Base-by-base conservation (phyloP, 2,888 invertebrate species). In the Caenorhabditis drosophilae region DNA sequence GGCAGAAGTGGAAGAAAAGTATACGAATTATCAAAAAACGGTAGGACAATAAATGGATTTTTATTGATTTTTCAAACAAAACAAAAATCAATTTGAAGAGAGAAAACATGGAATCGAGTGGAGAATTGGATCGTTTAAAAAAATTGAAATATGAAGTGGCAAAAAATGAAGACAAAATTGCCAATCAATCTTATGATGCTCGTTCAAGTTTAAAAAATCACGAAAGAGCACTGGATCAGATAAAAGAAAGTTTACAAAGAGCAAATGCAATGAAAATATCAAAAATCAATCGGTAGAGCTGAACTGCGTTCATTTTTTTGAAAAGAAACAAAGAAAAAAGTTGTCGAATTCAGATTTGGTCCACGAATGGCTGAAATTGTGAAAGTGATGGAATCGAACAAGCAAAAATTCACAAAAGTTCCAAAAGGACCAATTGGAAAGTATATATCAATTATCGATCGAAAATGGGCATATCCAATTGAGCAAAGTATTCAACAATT, bases 391-490 rank as follows among this genome's bases (percentile, higher is more conserved):
- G 34, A 67, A 1, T 22, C 25, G 11, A 59, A 74, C 27, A 40
- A 35, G 16, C 16, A 54, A 0, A 16, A 34, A 16, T 78, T 80
- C 50, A 25, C 52, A 12, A 22, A 45, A 4, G 11, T 60, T 16
- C 80, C 80, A 16, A 72, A 76, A 36, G 80, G 80, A 9, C 80
- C 80, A 2, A 20, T 80, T 16, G 80, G 80, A 31, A 60, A 46
- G 22, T 75, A 58, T 57, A 47, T 79, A 22, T 61, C 56, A n/a
- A 52, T 79, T n/a, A 50, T 15, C 9, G 76, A 79, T 26, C 41
- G 44, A 7, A 63, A 76, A 42, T 80, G 77, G 75, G 61, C 67
- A 1, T 41, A 50, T 20, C 59, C 75, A n/a, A 58, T 78, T 0
- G 80, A 80, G 50, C 49, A 54, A 15, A 58, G 62, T 9, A 26